phyloP scores from a whole-genome alignment of 2,888 invertebrate genomes.

The Cephonodes hylas region DNA sequence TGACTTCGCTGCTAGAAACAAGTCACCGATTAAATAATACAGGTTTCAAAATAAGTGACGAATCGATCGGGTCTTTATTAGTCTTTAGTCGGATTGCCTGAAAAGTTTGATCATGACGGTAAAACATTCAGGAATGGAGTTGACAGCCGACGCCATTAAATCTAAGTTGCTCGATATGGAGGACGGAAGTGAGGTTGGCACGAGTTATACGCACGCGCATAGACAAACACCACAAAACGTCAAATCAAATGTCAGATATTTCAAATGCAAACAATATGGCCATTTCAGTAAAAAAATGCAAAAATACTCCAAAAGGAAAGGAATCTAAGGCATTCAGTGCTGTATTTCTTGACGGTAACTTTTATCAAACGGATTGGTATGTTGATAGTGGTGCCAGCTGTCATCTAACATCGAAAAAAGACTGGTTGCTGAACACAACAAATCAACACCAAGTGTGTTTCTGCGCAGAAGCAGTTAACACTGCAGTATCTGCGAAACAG shows the following conservation, averaged over 20 bases:
- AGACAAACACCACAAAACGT: background rate
- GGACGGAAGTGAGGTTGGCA: constrained; percentile 4
- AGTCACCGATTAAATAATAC: background rate
- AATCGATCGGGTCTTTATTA: constrained; percentile 16
- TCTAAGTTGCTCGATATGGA: constrained; percentile 13
- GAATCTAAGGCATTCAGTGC: background rate
- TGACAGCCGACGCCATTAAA: no score
- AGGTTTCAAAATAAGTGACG: constrained; percentile 18
- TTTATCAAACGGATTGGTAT: no score
- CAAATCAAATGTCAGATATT: background rate
- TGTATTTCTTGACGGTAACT: no score
- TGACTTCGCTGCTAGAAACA: constrained; percentile 12
- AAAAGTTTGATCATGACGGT: no score
- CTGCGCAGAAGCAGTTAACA: no score
- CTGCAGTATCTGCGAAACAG: no score
- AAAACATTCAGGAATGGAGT: constrained; percentile 14
- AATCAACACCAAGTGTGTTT: no score
- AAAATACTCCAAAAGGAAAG: background rate
- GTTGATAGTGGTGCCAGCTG: no score
- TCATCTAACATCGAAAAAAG: no score
- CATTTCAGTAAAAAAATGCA: background rate
- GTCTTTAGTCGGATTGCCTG: no score
- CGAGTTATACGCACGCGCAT: background rate
- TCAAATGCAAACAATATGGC: background rate
- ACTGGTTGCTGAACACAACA: no score